Evolutionary conservation across 2,797 vertebrate species (phyloP), one percentile per base, ranked within the genome.

Genomic region (Thalassophryne amazonica): DNA sequence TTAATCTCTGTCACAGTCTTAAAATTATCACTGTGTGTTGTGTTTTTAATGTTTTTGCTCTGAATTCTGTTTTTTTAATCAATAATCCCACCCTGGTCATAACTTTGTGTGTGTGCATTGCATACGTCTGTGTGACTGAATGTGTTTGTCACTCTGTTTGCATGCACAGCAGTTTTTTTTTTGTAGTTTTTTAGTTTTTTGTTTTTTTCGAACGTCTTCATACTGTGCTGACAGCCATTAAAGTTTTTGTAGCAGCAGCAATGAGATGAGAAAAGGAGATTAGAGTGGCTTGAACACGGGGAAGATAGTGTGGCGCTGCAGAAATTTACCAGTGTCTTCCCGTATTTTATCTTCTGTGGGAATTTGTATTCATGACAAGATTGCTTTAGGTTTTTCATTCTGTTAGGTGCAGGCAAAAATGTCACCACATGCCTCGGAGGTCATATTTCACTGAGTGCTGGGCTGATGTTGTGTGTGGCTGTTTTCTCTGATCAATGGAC

Each of bases 211-310:
- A n/a, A 7, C 10, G 11, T 33, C 10, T 18, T 7, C 17, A 63
- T 62, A 62, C 67, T 57, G 63, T 63, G 59, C 72, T 76, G 80
- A 78, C 69, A 59, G 73, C 58, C 36, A 39, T 57, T 73, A 59
- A 72, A 75, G 45, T 34, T 61, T 64, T 14, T 28, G 8, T 21
- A 36, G 54, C 72, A 54, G 56, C 4, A 1, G 46, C 35, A 59
- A 25, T 14, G 37, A 48, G 58, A 74, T 60, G 62, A 61, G 49
- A 70, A 56, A 55, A 30, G 40, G 54, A 60, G 28, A 35, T 23
- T 36, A 29, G 38, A 65, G 54, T n/a, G 0, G 7, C 31, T 37
- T 18, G 58, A 52, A 54, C 22, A 18, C 42, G 13, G n/a, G 29
- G 16, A 42, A 14, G 33, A 27, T 39, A 38, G 11, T 10, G 50